Percentiles rank a stretch among this genome's conserved stretches.
These are phyloP conservation scores for Picathartes gymnocephalus DNA, from an alignment of 2,113 vertebrate species.

Conservation along the genomic window DNA sequence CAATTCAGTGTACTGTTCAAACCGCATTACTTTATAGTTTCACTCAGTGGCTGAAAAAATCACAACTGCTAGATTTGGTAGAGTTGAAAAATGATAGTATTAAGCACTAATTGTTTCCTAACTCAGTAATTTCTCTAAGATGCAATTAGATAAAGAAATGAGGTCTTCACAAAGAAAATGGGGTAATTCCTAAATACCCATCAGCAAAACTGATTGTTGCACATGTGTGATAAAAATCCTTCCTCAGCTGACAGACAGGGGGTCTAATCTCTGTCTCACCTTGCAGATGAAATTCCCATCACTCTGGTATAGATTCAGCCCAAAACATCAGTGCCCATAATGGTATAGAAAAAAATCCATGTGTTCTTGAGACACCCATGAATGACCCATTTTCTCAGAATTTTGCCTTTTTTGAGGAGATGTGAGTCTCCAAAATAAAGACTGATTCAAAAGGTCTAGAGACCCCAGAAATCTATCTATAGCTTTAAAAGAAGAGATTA, in stretches of 20 bases:
- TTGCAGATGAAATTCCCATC: neutral
- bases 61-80: neutral
- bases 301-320: neutral
- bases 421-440: neutral
- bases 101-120: neutral
- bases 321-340: neutral
- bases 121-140: neutral
- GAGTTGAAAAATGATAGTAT: neutral
- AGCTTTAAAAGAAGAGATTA: neutral
- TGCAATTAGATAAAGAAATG: neutral
- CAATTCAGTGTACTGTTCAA: neutral
- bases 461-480: neutral
- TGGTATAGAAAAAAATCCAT: neutral
- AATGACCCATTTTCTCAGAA: neutral
- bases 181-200: neutral
- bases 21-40: neutral
- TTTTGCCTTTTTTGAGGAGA: neutral
- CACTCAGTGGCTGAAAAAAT: neutral
- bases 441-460: neutral
- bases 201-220: neutral
- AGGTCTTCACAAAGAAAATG: neutral
- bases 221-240: neutral
- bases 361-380: neutral
- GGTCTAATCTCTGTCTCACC: neutral
- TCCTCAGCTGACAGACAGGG: neutral